Percentiles rank a stretch among this genome's conserved stretches.
Evolutionary conservation across 2,797 vertebrate species (phyloP).

Genomic region (Dicrostonyx torquatus): DNA sequence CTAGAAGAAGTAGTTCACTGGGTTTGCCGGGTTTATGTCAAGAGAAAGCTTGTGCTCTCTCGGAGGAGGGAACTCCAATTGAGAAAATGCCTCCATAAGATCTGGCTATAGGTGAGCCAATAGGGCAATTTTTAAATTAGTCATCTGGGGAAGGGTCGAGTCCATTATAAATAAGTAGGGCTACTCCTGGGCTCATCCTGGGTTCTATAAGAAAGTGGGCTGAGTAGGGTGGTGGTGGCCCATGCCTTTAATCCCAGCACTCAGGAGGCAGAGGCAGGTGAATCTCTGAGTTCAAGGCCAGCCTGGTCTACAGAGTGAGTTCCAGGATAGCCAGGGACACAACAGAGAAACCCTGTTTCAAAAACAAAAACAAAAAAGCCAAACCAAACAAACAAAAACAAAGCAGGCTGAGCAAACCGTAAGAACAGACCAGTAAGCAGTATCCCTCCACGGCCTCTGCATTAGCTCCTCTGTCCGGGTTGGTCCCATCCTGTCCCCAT

Average conservation of each 20-base stretch:
- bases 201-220: not conserved
- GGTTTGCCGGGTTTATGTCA: not conserved
- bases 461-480: not conserved
- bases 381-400: not conserved
- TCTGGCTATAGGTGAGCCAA: not conserved
- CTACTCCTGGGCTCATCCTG: not conserved
- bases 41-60: not conserved
- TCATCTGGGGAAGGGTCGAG: not conserved
- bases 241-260: not conserved
- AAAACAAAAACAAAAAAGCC: not conserved
- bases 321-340: not conserved
- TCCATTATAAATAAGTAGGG: not conserved
- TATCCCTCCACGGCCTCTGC: not conserved
- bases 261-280: not conserved
- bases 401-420: not conserved
- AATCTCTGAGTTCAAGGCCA: not conserved
- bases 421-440: not conserved
- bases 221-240: not conserved
- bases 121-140: not conserved
- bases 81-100: not conserved
- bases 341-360: not conserved
- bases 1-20: not conserved
- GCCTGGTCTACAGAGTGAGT: not conserved
- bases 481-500: too few relatives aligned
- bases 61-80: not conserved